These are phyloP conservation scores for Stenoptilia bipunctidactyla DNA, from an alignment of 2,888 invertebrate genomes.

Conservation along the genomic window DNA sequence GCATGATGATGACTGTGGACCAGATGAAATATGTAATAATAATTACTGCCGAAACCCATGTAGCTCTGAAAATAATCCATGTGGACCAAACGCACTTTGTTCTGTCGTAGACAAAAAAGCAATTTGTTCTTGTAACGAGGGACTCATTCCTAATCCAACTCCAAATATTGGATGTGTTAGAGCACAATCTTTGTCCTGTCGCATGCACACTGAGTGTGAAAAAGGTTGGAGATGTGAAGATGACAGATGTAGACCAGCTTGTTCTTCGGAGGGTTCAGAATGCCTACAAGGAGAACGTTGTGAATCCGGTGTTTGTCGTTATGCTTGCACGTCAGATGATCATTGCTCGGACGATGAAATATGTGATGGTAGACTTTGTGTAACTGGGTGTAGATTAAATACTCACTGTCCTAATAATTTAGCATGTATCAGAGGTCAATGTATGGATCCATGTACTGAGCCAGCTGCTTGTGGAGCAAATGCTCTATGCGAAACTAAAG, in stretches of 20 bases:
- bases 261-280: constrained; percentile 77
- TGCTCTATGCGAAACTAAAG: constrained; percentile 77
- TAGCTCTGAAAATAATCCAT: constrained; percentile 74
- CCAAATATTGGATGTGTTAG: constrained; percentile 90
- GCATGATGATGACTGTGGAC: constrained; percentile 88
- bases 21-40: constrained; percentile 83
- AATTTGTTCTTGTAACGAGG: constrained; percentile 82
- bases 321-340: constrained; percentile 85
- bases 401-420: constrained; percentile 79
- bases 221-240: constrained; percentile 80
- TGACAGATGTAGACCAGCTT: constrained; percentile 81
- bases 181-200: constrained; percentile 81
- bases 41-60: constrained; percentile 88
- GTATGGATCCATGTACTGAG: constrained; percentile 80
- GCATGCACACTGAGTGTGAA: constrained; percentile 81
- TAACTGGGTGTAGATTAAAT: constrained; percentile 85
- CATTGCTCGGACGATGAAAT: constrained; percentile 91
- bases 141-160: constrained; percentile 88
- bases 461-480: constrained; percentile 88
- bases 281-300: constrained; percentile 89
- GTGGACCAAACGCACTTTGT: constrained; percentile 88
- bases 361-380: constrained; percentile 85
- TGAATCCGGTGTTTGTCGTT: constrained; percentile 81
- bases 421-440: constrained; percentile 84
- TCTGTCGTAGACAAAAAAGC: constrained; percentile 85